These are phyloP conservation scores for Platygyra sinensis DNA, from an alignment of 64 coral and sea anemone species.

Conservation along the genomic window DNA sequence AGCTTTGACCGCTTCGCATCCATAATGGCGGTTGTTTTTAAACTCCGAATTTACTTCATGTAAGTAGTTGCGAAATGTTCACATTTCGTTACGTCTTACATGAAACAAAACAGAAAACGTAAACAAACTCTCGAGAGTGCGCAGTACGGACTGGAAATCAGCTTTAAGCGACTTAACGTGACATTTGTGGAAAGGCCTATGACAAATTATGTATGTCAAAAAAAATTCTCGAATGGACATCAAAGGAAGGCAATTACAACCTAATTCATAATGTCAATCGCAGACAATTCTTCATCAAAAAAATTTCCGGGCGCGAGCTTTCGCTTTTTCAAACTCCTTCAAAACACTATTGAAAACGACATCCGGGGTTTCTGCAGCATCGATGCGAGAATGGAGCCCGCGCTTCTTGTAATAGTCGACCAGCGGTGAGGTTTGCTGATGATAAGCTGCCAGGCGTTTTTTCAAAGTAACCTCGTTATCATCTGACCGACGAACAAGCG, in stretches of 20 bases:
- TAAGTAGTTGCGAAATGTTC: too few relatives aligned
- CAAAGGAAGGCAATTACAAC: neutral
- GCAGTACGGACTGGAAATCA: too few relatives aligned
- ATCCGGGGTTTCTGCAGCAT: constrained; percentile 80
- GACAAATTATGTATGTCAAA: neutral
- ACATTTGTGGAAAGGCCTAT: neutral
- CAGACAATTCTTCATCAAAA: constrained; percentile 4
- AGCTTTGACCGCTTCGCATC: too few relatives aligned
- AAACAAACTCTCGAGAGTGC: too few relatives aligned
- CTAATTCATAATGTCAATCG: neutral
- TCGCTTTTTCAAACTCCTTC: constrained; percentile 84
- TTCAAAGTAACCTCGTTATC: constrained; percentile 87
- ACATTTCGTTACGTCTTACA: too few relatives aligned
- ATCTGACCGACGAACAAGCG: constrained; percentile 90
- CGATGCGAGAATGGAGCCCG: constrained; percentile 81
- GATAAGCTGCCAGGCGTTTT: constrained; percentile 87
- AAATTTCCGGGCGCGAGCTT: constrained; percentile 43
- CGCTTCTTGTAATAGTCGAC: constrained; percentile 92
- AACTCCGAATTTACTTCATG: too few relatives aligned
- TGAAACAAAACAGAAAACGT: too few relatives aligned
- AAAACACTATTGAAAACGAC: constrained; percentile 71
- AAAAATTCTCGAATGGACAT: neutral
- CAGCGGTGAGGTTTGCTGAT: constrained; percentile 88
- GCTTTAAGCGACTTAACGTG: too few relatives aligned
- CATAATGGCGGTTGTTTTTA: too few relatives aligned